A percentile compares a stretch with the other conserved stretches of the same genome.
Conservation (phyloP, 2,888 invertebrate genomes). For the Apamea anceps region DNA sequence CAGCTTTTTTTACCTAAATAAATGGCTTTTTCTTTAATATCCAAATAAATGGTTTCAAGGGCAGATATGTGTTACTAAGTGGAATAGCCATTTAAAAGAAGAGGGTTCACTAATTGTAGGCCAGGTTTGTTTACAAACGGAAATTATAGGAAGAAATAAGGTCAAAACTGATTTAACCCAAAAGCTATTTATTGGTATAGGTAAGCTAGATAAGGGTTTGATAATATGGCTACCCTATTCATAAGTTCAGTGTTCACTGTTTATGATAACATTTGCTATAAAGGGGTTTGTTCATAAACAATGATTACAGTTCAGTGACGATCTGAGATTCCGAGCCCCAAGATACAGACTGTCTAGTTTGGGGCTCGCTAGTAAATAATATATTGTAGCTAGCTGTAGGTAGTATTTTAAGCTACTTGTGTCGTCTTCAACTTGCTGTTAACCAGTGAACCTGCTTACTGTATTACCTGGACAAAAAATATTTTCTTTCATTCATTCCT, state of each 20-base stretch:
- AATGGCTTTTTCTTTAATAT: conserved; percentile 1
- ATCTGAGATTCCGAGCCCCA: too few species aligned
- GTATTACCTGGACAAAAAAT: too few species aligned
- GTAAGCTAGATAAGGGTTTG: conserved; percentile 27
- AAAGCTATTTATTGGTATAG: conserved; percentile 33
- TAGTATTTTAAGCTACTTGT: too few species aligned
- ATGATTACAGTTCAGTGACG: too few species aligned
- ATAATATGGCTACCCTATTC: neutral
- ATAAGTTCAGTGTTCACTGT: neutral
- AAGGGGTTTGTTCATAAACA: neutral
- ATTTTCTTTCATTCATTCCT: too few species aligned
- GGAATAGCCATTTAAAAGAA: neutral
- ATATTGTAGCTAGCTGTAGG: too few species aligned
- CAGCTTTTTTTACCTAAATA: neutral
- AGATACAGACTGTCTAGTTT: too few species aligned
- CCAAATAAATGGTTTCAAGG: conserved; percentile 20
- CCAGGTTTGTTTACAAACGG: conserved; percentile 17
- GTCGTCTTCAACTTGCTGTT: too few species aligned
- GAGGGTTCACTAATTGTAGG: conserved; percentile 8
- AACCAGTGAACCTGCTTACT: too few species aligned
- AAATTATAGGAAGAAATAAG: conserved; percentile 32
- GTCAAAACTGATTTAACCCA: conserved; percentile 21
- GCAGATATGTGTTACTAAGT: neutral
- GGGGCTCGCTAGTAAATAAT: too few species aligned
- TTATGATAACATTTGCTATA: neutral